Conservation (phyloP, 2,888 invertebrate species). For the Ectobius pallidus region DNA sequence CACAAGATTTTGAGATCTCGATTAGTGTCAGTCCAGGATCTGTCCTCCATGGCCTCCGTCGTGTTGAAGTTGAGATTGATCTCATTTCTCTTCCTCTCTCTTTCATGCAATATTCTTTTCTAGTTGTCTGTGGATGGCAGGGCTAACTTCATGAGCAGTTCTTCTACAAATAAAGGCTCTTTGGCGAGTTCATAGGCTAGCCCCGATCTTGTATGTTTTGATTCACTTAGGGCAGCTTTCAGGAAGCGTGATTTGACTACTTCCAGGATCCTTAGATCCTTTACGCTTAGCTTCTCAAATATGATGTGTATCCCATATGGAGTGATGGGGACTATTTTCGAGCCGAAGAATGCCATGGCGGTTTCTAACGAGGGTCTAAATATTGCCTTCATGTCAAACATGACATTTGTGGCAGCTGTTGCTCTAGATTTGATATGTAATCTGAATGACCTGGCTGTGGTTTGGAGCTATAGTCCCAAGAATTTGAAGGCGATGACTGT, state of each 20-base stretch:
- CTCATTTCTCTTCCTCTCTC: neutral
- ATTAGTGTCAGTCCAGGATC: neutral
- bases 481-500: too few relatives aligned
- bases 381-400: neutral
- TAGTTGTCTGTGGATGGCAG: too few relatives aligned
- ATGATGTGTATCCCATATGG: neutral
- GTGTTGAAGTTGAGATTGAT: too few relatives aligned
- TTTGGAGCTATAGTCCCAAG: too few relatives aligned
- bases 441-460: neutral
- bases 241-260: too few relatives aligned
- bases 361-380: neutral
- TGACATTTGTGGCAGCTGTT: neutral
- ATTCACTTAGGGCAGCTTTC: neutral
- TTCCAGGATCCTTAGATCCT: too few relatives aligned
- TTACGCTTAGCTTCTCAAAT: neutral
- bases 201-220: neutral
- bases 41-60: neutral
- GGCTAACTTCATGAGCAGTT: too few relatives aligned
- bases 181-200: neutral
- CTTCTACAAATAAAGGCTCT: too few relatives aligned
- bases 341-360: neutral
- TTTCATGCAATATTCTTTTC: neutral
- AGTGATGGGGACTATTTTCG: neutral
- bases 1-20: neutral
- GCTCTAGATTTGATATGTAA: too few relatives aligned